Evolutionary conservation across 2,113 vertebrate species (phyloP).

Genomic region (Eudyptes chrysolophus): DNA sequence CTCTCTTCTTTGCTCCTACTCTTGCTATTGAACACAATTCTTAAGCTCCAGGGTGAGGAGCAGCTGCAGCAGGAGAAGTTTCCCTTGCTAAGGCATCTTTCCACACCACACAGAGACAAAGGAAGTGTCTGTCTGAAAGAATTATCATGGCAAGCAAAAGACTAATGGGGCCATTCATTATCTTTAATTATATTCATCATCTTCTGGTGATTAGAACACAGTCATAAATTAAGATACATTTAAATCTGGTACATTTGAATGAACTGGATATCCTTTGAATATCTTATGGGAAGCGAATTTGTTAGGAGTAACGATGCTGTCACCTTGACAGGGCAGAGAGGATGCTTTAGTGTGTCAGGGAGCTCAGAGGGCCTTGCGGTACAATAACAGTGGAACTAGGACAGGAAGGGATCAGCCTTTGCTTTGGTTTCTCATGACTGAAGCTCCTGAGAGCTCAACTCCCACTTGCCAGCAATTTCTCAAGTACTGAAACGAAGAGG

Average conservation of each 20-base stretch:
- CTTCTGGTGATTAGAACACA: conserved; percentile 73
- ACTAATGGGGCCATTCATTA: conserved; percentile 68
- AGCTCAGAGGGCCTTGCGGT: neutral
- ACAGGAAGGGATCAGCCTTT: neutral
- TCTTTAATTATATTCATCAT: conserved; percentile 75
- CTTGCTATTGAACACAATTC: neutral
- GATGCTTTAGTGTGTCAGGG: neutral
- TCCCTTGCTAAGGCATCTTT: neutral
- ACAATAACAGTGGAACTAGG: neutral
- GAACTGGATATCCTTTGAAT: conserved; percentile 47
- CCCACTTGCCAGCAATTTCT: neutral
- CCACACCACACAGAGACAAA: conserved; percentile 25
- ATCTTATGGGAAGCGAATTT: conserved; percentile 25
- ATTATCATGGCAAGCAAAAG: conserved; percentile 65
- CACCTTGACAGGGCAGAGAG: conserved; percentile 31
- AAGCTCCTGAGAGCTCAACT: neutral
- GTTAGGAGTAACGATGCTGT: neutral
- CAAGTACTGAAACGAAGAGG: neutral
- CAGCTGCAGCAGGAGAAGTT: neutral
- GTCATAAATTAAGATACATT: conserved; percentile 72
- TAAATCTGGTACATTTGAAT: conserved; percentile 62
- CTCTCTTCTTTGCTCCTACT: neutral
- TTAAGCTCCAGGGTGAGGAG: neutral
- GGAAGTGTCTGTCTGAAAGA: conserved; percentile 38
- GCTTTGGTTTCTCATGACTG: neutral